Percentiles rank a stretch among this genome's conserved stretches.
Conservation (phyloP, 2,113 vertebrate species). For the Myxocyprinus asiaticus region DNA sequence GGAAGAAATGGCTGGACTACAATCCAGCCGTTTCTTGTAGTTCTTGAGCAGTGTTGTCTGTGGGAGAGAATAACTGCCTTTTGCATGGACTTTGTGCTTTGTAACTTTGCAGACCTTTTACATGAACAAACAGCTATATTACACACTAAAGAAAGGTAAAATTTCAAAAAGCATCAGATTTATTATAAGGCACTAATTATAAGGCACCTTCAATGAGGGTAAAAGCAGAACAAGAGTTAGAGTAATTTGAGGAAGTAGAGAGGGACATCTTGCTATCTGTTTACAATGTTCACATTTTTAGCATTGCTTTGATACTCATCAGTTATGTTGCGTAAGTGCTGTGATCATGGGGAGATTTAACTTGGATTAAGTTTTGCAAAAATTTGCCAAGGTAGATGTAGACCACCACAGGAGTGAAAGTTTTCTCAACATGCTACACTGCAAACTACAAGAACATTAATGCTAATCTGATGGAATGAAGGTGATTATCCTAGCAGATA, state of each 20-base stretch:
- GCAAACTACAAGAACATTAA: background rate
- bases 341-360: background rate
- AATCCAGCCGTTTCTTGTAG: no score
- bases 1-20: no score
- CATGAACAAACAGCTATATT: no score
- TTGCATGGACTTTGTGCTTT: no score
- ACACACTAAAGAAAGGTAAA: no score
- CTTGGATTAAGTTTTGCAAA: constrained; percentile 17
- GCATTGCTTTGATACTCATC: constrained; percentile 1
- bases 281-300: background rate
- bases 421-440: constrained; percentile 23
- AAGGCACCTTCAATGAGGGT: no score
- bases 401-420: background rate
- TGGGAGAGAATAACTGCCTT: no score
- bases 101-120: no score
- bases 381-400: background rate
- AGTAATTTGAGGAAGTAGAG: constrained; percentile 52
- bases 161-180: no score
- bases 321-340: constrained; percentile 5
- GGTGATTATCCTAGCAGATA: background rate
- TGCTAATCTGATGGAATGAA: background rate
- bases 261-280: constrained; percentile 27
- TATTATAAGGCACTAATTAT: no score
- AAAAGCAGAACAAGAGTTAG: constrained; percentile 32
- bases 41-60: no score